phyloP scores from a whole-genome alignment of 53 echinoderm and acorn worm genomes.

The Holothuria scabra region DNA sequence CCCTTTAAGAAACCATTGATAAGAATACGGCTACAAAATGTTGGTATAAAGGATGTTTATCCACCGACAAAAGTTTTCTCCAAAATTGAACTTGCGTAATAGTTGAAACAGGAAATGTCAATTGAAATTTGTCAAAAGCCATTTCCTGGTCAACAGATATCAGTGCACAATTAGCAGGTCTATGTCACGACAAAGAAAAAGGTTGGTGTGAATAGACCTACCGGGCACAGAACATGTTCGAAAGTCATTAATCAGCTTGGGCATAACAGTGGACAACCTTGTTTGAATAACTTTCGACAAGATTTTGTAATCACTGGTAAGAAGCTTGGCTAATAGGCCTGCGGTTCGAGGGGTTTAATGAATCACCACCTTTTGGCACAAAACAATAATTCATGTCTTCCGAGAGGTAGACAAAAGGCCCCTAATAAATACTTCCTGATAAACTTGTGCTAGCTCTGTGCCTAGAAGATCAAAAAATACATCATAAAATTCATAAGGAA shows the following conservation, averaged over 20 bases:
- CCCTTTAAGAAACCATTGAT: too few relatives aligned
- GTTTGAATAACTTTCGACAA: conserved; percentile 54
- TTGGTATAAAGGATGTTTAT: too few relatives aligned
- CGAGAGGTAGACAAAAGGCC: conserved; percentile 25
- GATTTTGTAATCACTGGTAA: conserved; percentile 71
- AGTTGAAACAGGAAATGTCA: conserved; percentile 47
- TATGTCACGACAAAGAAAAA: conserved; percentile 61
- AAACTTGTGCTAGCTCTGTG: too few relatives aligned
- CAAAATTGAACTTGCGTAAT: conserved; percentile 31
- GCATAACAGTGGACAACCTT: conserved; percentile 24
- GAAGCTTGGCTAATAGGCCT: conserved; percentile 59
- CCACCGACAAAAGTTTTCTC: conserved; percentile 31
- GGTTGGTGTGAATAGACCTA: conserved; percentile 58
- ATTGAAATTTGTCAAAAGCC: conserved; percentile 63
- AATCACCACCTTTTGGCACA: conserved; percentile 60
- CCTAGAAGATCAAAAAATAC: too few relatives aligned
- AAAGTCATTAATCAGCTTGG: conserved; percentile 2
- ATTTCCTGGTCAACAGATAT: conserved; percentile 56
- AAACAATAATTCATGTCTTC: conserved; percentile 50
- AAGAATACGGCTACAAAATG: too few relatives aligned
- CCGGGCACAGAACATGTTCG: conserved; percentile 66
- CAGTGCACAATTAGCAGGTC: conserved; percentile 31
- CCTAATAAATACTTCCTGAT: conserved; percentile 14
- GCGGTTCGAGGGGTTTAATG: conserved; percentile 53
- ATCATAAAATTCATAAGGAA: conserved; percentile 57